Percentiles rank a stretch among this genome's conserved stretches.
These are phyloP conservation scores for Sarcophaga rosellei DNA, from an alignment of 2,888 invertebrate species.

Conservation along the genomic window DNA sequence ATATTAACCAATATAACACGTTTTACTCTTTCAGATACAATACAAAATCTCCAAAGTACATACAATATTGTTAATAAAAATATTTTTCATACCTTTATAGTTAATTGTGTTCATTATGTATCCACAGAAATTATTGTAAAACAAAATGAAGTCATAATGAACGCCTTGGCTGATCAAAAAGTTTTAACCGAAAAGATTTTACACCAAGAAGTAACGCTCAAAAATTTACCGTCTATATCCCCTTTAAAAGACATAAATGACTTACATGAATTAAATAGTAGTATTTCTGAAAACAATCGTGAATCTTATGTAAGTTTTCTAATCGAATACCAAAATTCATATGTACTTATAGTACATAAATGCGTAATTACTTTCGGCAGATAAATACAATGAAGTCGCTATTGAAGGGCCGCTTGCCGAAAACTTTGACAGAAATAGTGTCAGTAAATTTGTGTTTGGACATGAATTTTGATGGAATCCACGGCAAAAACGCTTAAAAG, in stretches of 20 bases:
- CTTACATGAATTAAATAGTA: too few relatives aligned
- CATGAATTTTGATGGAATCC: slow-evolving; percentile 52
- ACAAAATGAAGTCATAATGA: slow-evolving; percentile 15
- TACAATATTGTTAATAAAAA: slow-evolving; percentile 9
- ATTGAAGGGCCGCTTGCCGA: slow-evolving; percentile 44
- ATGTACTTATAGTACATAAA: background rate
- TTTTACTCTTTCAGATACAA: slow-evolving; percentile 3
- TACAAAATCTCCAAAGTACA: slow-evolving; percentile 5
- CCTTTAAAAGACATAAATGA: slow-evolving; percentile 24
- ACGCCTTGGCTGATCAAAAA: slow-evolving; percentile 34
- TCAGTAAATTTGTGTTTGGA: background rate
- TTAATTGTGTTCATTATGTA: background rate
- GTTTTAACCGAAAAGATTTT: slow-evolving; percentile 49
- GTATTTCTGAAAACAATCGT: too few relatives aligned
- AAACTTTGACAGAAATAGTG: slow-evolving; percentile 35
- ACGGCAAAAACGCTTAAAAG: slow-evolving; percentile 33
- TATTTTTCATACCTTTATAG: background rate
- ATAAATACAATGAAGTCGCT: slow-evolving; percentile 30
- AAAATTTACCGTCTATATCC: slow-evolving; percentile 20
- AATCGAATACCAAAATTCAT: too few relatives aligned
- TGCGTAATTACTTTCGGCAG: slow-evolving; percentile 21
- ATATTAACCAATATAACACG: too few relatives aligned
- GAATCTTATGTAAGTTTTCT: too few relatives aligned
- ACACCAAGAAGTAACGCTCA: slow-evolving; percentile 34
- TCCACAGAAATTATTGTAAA: slow-evolving; percentile 13